Evolutionary conservation across 2,888 invertebrate species (phyloP), one percentile per base, ranked within the genome.

Genomic region (Lepidonotus clava): DNA sequence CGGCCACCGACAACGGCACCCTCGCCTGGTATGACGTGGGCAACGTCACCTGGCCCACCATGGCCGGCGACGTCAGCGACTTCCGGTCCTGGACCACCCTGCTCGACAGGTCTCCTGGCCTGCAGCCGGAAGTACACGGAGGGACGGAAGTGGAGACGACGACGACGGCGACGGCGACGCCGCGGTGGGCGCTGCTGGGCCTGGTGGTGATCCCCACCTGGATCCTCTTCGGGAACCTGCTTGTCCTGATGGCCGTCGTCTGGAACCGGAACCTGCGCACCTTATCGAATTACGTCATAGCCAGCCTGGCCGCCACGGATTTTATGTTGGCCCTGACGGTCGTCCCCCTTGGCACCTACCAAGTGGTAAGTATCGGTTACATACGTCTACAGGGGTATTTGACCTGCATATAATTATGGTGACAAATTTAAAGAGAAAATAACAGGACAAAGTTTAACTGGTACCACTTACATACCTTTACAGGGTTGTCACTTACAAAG

Each of bases 221-320:
- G 89, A 89, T 89, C 21, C 71, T 89, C 14, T 53, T 36, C 28
- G 89, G 89, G 0, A 89, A 89, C 71, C 66, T 89, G 40, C 84
- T 89, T 32, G 89, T 89, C 11, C 86, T 89, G 32, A 41, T 89
- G 36, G 87, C 89, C 18, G 89, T 89, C 36, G 24, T 86, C 32
- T 51, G 86, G 24, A 77, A 88, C 56, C 86, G 87, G 28, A 87
- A 87, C 38, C 88, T 90, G 14, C 71, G 88, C 34, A 90, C 89
- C 14, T 83, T 90, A 18, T 90, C 90, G 34, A 90, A 90, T 86
- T 87, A 84, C 51, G 90, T 90, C 76, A 90, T 90, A 38, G 90
- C 90, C 28, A 87, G 87, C 66, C 86, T 90, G 24, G 90, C 90
- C 24, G 53, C 88, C 46, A 90, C 90, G 0, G 90, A 90, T 71